These are phyloP conservation scores for Limnodromus scolopaceus DNA, from an alignment of 2,797 vertebrate species.

Conservation along the genomic window DNA sequence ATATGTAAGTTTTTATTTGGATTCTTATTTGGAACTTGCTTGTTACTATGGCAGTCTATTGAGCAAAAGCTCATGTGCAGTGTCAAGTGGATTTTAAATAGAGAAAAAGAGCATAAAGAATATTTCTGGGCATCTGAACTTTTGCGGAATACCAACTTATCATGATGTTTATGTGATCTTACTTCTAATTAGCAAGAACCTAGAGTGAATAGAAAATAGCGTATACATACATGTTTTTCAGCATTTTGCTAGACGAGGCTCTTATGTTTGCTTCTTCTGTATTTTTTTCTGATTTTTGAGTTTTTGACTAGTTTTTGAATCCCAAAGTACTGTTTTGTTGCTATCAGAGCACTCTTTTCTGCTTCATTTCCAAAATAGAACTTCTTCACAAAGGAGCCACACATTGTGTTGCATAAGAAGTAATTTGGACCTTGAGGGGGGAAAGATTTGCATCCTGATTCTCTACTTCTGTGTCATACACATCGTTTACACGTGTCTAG, in stretches of 20 bases:
- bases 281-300: neutral
- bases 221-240: neutral
- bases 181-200: neutral
- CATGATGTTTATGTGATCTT: constrained; percentile 2
- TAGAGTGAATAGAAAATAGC: neutral
- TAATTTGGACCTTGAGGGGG: neutral
- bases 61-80: neutral
- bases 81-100: neutral
- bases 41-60: neutral
- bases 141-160: neutral
- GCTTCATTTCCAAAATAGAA: neutral
- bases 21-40: neutral
- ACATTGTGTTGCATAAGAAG: neutral
- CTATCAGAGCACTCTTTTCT: neutral
- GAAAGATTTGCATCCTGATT: neutral
- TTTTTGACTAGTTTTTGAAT: neutral
- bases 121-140: neutral
- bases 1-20: neutral
- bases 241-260: neutral
- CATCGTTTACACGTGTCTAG: neutral
- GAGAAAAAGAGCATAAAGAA: neutral
- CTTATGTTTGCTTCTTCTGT: neutral
- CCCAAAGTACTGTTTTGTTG: neutral
- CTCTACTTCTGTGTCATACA: neutral
- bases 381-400: neutral